Conservation (phyloP, 2,888 invertebrate species). For the Protodeltote pygarga region DNA sequence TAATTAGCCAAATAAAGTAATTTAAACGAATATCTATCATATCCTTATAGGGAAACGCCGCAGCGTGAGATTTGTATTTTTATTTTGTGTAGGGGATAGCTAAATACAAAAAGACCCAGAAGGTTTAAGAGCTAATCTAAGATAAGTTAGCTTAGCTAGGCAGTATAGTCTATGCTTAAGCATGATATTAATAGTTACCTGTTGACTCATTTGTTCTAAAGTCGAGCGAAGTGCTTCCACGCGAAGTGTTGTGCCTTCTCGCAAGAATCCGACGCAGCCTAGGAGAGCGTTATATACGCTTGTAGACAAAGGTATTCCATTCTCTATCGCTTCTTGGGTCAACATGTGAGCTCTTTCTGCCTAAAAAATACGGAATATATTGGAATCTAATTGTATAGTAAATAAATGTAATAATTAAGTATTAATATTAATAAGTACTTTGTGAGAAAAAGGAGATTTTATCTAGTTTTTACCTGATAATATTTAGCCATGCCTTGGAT, state of each 20-base stretch:
- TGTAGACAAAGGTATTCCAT: conserved; percentile 88
- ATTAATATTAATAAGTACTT: too few species aligned
- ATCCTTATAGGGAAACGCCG: too few species aligned
- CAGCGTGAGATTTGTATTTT: too few species aligned
- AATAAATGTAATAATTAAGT: too few species aligned
- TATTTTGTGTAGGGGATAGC: too few species aligned
- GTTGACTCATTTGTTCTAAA: conserved; percentile 88
- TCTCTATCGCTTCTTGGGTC: conserved; percentile 89
- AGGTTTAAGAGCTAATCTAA: neutral
- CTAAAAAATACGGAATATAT: conserved; percentile 59
- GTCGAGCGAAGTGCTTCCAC: conserved; percentile 88
- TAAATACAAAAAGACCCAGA: too few species aligned
- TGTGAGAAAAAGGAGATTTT: too few species aligned
- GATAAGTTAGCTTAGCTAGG: too few species aligned
- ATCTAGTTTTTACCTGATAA: conserved; percentile 80
- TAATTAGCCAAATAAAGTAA: too few species aligned
- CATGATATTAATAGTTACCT: too few species aligned
- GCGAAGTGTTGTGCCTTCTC: conserved; percentile 89
- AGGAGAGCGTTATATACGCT: conserved; percentile 91
- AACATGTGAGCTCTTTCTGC: conserved; percentile 89
- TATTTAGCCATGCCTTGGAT: conserved; percentile 95
- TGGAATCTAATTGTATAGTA: neutral
- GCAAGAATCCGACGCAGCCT: conserved; percentile 86
- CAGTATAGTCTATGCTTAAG: too few species aligned
- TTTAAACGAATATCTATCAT: too few species aligned